Percentiles rank a stretch among this genome's conserved stretches.
Evolutionary conservation across 2,888 invertebrate species (phyloP).

Genomic region (Oegoconia quadripuncta): DNA sequence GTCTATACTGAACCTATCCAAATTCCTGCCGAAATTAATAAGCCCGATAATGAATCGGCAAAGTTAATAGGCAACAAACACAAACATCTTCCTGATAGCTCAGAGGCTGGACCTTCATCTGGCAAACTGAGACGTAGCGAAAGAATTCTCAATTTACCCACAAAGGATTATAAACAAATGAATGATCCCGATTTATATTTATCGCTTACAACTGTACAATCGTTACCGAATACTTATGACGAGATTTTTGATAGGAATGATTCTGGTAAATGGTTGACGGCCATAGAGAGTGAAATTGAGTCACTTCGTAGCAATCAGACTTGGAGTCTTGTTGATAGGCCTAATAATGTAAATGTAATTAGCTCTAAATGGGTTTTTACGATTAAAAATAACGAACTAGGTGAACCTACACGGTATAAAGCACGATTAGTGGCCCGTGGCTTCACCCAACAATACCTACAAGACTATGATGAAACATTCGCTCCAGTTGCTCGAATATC

Average conservation of each 20-base stretch:
- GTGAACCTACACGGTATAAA: slow-evolving; percentile 5
- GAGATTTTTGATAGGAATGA: slow-evolving; percentile 3
- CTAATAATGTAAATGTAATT: slow-evolving; percentile 1
- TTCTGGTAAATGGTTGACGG: slow-evolving; percentile 2
- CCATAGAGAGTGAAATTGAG: slow-evolving; percentile 9
- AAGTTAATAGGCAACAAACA: too few relatives aligned
- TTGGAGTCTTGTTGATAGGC: slow-evolving; percentile 8
- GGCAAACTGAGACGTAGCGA: too few relatives aligned
- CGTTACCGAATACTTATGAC: slow-evolving; percentile 4
- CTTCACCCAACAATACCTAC: slow-evolving; percentile 4
- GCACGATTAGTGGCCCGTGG: slow-evolving; percentile 14
- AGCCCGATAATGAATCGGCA: too few relatives aligned
- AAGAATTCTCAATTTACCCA: too few relatives aligned
- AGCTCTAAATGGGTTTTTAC: slow-evolving; percentile 11
- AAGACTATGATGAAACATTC: slow-evolving; percentile 13
- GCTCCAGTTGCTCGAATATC: slow-evolving; percentile 16
- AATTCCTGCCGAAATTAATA: too few relatives aligned
- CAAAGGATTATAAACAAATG: too few relatives aligned
- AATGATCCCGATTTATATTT: too few relatives aligned
- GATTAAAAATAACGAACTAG: slow-evolving; percentile 5
- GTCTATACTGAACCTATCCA: too few relatives aligned
- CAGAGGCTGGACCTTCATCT: too few relatives aligned
- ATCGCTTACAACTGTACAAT: too few relatives aligned
- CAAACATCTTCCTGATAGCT: too few relatives aligned
- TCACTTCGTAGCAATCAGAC: slow-evolving; percentile 4